Conservation (phyloP, 1,140 invertebrate genomes). For the Spodoptera frugiperda region DNA sequence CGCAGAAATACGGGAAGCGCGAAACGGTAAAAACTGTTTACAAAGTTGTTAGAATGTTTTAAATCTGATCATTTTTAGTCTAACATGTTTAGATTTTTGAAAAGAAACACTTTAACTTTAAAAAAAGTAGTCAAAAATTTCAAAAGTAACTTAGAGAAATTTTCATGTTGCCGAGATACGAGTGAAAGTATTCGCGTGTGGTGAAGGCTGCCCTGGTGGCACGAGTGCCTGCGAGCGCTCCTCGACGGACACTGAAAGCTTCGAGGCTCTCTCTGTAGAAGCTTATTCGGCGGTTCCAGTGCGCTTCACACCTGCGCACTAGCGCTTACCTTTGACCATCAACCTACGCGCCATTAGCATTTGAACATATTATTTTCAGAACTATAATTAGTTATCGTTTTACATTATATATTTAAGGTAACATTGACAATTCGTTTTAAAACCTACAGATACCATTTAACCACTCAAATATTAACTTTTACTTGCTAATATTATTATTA, state of each 20-base stretch:
- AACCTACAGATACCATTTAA: no score
- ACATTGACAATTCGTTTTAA: no score
- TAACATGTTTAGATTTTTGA: not conserved
- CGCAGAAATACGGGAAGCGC: not conserved
- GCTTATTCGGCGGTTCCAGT: conserved; percentile 33
- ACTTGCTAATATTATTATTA: no score
- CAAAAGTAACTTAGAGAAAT: not conserved
- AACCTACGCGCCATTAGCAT: conserved; percentile 4
- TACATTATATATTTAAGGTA: no score
- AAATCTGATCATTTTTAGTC: not conserved
- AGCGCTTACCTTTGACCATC: conserved; percentile 7
- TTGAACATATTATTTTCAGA: conserved; percentile 7
- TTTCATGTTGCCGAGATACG: not conserved
- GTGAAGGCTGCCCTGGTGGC: conserved; percentile 3
- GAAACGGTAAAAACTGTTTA: not conserved
- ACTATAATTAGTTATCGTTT: not conserved
- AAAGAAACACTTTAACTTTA: not conserved
- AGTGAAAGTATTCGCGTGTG: conserved; percentile 5
- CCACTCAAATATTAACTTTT: no score
- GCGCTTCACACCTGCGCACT: conserved; percentile 53
- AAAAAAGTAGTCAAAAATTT: not conserved
- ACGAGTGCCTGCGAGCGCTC: not conserved
- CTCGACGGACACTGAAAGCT: conserved; percentile 20
- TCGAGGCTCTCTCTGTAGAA: not conserved
- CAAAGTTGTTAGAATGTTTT: not conserved